phyloP scores from a whole-genome alignment of 2,888 invertebrate genomes.

The Trissonchulus latispiculum region DNA sequence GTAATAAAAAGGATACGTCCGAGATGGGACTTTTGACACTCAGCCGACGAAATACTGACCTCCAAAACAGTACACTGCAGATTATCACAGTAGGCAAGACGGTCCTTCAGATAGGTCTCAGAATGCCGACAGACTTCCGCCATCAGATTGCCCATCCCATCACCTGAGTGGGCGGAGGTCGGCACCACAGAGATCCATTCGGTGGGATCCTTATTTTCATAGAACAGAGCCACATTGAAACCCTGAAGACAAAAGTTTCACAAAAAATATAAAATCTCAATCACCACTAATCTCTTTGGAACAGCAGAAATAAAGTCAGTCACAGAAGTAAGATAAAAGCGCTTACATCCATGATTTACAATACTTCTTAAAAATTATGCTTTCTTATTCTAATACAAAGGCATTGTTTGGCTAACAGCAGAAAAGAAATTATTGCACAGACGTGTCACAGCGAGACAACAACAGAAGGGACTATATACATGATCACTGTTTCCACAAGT shows the following conservation, averaged over 20 bases:
- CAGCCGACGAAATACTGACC: too few species aligned
- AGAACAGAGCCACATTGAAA: constrained; percentile 85
- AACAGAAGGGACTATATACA: neutral
- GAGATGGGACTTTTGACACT: too few species aligned
- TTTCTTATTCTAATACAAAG: too few species aligned
- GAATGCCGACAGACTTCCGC: constrained; percentile 83
- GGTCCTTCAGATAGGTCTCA: constrained; percentile 74
- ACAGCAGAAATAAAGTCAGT: too few species aligned
- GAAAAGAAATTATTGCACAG: neutral
- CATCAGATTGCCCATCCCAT: constrained; percentile 95
- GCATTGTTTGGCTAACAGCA: too few species aligned
- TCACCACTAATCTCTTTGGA: too few species aligned
- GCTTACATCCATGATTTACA: too few species aligned
- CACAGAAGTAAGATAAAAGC: too few species aligned
- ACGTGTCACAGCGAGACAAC: neutral
- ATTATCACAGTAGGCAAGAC: constrained; percentile 77
- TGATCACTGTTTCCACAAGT: neutral
- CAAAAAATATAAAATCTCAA: too few species aligned
- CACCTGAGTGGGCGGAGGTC: constrained; percentile 92
- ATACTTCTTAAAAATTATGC: too few species aligned
- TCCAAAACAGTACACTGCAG: constrained; percentile 59
- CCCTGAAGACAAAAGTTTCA: too few species aligned
- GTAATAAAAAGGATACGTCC: too few species aligned
- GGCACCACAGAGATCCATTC: constrained; percentile 91
- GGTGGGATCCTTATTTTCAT: constrained; percentile 84